These are phyloP conservation scores for Cheilosia vernalis DNA, from an alignment of 2,888 invertebrate species.

Conservation along the genomic window DNA sequence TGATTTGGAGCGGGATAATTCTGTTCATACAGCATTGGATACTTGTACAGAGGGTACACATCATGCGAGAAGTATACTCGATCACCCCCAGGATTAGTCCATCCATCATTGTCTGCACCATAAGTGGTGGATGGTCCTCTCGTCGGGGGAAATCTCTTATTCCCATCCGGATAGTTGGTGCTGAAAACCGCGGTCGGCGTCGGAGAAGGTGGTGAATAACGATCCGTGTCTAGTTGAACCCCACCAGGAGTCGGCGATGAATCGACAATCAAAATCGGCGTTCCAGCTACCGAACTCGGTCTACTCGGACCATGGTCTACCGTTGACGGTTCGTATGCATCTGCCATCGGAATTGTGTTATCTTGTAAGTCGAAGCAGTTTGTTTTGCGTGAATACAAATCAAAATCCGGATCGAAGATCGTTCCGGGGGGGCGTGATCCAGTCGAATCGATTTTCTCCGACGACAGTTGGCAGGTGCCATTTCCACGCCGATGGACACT, in stretches of 20 bases:
- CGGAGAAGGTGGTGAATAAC: conserved; percentile 62
- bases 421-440: conserved; percentile 85
- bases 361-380: conserved; percentile 84
- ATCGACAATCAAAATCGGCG: conserved; percentile 79
- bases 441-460: conserved; percentile 83
- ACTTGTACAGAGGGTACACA: conserved; percentile 81
- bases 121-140: conserved; percentile 36
- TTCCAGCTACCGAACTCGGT: conserved; percentile 76
- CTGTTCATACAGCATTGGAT: conserved; percentile 82
- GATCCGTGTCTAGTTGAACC: conserved; percentile 57
- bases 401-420: conserved; percentile 86
- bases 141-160: conserved; percentile 66
- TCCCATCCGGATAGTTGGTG: conserved; percentile 60
- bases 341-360: conserved; percentile 79
- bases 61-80: conserved; percentile 82
- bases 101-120: conserved; percentile 69
- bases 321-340: conserved; percentile 42
- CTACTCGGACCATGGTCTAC: conserved; percentile 53
- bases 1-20: conserved; percentile 83
- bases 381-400: conserved; percentile 85
- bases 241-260: conserved; percentile 77
- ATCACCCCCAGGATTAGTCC: conserved; percentile 76
- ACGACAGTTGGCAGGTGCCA: conserved; percentile 86
- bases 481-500: conserved; percentile 87
- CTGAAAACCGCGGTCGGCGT: conserved; percentile 75